phyloP scores from a whole-genome alignment of 2,113 vertebrate genomes.

The Piaya cayana region DNA sequence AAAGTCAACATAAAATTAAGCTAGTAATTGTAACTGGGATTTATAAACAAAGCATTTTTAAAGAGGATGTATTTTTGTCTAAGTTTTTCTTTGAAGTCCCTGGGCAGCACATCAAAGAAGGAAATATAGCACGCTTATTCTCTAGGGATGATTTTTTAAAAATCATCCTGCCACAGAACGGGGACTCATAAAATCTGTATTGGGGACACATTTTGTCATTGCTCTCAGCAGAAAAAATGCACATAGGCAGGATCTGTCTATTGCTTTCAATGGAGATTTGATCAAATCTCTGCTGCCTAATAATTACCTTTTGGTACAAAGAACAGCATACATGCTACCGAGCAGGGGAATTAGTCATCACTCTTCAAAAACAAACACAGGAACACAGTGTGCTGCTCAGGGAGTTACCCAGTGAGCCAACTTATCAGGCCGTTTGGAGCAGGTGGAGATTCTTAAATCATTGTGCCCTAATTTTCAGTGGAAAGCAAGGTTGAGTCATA shows the following conservation, averaged over 20 bases:
- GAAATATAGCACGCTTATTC: background rate
- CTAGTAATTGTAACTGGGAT: background rate
- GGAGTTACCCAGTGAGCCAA: background rate
- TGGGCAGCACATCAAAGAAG: constrained; percentile 52
- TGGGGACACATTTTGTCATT: background rate
- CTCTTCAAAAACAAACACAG: background rate
- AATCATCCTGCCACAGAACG: background rate
- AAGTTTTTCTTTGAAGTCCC: constrained; percentile 45
- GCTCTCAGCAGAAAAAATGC: background rate
- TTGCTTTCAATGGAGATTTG: background rate
- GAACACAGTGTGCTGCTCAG: accelerated
- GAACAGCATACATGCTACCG: background rate
- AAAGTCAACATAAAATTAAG: background rate
- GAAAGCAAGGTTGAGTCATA: background rate
- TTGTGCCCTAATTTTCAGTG: background rate
- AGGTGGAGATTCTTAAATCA: background rate
- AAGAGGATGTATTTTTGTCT: constrained; percentile 4
- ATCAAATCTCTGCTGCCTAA: background rate
- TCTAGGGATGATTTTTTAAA: background rate
- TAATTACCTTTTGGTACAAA: background rate
- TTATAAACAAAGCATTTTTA: constrained; percentile 48
- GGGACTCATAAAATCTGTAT: background rate
- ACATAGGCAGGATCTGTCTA: background rate
- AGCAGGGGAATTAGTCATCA: background rate
- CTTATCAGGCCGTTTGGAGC: too few relatives aligned